phyloP scores from a whole-genome alignment of 1,140 invertebrate species.

The Neotoxoptera formosana region DNA sequence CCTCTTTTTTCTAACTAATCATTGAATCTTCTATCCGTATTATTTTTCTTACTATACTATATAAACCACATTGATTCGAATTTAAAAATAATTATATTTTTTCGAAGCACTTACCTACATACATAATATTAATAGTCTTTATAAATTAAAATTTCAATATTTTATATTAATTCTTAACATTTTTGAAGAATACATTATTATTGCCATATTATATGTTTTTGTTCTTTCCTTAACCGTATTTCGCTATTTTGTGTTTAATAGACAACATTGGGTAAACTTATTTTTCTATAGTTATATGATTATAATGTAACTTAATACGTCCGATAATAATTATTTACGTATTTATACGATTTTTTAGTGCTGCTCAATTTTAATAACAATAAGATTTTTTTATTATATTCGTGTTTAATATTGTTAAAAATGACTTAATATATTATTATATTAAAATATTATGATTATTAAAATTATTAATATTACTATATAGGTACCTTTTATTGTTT shows the following conservation, averaged over 20 bases:
- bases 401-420: constrained; percentile 19
- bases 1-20: constrained; percentile 21
- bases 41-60: constrained; percentile 29
- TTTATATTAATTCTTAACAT: constrained; percentile 16
- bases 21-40: constrained; percentile 28
- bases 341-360: constrained; percentile 38
- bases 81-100: constrained; percentile 56
- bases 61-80: constrained; percentile 47
- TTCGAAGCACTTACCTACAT: constrained; percentile 10
- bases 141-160: constrained; percentile 38
- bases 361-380: constrained; percentile 50
- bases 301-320: constrained; percentile 40
- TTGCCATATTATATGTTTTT: constrained; percentile 13
- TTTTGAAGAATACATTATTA: not conserved
- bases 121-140: constrained; percentile 11
- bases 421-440: constrained; percentile 23
- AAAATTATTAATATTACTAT: constrained; percentile 23
- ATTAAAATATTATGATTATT: not conserved
- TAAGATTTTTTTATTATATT: constrained; percentile 45
- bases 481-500: constrained; percentile 3
- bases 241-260: constrained; percentile 19
- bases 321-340: constrained; percentile 43
- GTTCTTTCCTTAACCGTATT: not conserved
- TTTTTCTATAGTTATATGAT: constrained; percentile 43
- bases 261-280: not conserved